phyloP scores from a whole-genome alignment of 2,797 vertebrate genomes.

The Poecilia wingei region DNA sequence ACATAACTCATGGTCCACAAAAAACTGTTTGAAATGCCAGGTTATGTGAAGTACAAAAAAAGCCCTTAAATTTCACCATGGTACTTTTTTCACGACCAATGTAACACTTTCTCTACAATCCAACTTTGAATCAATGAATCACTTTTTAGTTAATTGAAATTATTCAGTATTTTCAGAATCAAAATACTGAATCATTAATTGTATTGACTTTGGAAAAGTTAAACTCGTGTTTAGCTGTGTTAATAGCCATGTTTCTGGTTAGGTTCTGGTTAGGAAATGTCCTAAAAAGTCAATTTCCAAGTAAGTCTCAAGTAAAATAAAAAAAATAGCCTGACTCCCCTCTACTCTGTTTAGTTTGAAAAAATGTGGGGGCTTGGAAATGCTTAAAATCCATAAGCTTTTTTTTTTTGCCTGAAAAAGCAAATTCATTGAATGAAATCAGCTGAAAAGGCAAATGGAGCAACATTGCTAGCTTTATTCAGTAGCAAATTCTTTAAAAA shows the following conservation, averaged over 20 bases:
- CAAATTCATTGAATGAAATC: conserved; percentile 1
- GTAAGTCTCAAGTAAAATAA: neutral
- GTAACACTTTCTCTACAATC: neutral
- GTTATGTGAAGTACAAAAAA: neutral
- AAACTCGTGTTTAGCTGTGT: neutral
- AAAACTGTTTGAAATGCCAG: neutral
- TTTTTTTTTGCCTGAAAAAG: conserved; percentile 6
- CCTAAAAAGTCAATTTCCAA: neutral
- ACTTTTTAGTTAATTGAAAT: neutral
- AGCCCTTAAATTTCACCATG: neutral
- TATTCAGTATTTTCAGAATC: neutral
- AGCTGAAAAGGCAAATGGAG: conserved; percentile 6
- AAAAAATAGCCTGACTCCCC: neutral
- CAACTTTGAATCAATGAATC: neutral
- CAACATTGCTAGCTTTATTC: neutral
- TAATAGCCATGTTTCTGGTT: neutral
- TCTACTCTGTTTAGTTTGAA: neutral
- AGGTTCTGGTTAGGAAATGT: neutral
- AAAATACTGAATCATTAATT: neutral
- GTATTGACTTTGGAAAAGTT: neutral
- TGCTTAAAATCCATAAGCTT: neutral
- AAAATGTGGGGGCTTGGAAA: neutral
- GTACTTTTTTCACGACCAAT: neutral
- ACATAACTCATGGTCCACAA: neutral
- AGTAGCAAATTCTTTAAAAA: neutral